Evolutionary conservation across 1,140 invertebrate genomes (phyloP).

Genomic region (Ridgeia piscesae): DNA sequence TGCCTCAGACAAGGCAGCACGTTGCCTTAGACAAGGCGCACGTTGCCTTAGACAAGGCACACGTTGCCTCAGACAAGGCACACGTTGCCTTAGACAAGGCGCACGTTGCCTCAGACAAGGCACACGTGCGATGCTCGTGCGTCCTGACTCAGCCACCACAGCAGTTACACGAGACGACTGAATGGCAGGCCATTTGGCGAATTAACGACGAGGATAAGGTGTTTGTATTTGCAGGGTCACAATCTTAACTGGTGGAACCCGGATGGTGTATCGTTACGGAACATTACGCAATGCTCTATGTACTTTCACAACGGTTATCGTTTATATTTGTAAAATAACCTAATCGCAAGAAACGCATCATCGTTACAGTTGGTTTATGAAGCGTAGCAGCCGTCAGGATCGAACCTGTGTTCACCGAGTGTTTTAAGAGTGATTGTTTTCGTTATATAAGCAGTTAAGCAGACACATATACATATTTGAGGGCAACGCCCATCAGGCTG

Average conservation of each 20-base stretch:
- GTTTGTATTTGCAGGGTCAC: background rate
- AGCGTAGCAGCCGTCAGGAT: background rate
- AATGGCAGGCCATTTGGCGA: background rate
- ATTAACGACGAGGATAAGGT: background rate
- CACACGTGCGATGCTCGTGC: background rate
- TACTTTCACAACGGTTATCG: background rate
- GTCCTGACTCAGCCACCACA: background rate
- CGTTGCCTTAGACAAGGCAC: no score
- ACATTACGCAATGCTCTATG: background rate
- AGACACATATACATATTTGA: background rate
- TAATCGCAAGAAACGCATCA: background rate
- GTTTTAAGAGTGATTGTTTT: background rate
- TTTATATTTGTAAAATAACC: background rate
- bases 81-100: background rate
- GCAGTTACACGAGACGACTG: background rate
- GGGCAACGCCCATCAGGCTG: background rate
- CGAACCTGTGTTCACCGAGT: background rate
- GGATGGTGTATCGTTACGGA: background rate
- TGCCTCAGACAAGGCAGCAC: background rate
- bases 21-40: background rate
- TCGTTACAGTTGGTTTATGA: background rate
- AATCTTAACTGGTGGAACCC: background rate
- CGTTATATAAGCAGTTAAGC: background rate
- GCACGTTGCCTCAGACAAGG: background rate
- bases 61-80: no score